Base-by-base conservation (phyloP, 2,797 vertebrate species). In the Sylvia borin region DNA sequence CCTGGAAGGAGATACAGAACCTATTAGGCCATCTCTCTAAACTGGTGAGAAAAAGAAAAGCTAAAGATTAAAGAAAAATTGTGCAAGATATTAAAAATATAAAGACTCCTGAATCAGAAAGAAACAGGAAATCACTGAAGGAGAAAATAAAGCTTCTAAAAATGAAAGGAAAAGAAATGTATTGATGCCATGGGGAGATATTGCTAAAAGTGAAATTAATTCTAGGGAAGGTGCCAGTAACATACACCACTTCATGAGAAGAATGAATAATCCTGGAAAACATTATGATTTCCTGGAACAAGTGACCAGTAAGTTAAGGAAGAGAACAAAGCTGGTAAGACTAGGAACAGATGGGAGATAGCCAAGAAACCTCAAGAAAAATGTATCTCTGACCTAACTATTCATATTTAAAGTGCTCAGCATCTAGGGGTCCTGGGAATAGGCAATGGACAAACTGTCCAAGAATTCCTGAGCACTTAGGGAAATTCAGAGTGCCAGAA, bases 131-230 rank as follows among this genome's bases (percentile, higher is more conserved):
- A 38, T 80, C 54, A 75, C 45, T 89, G 74, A 85, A 95, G 57
- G 77, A 95, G 77, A 95, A 96, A 95, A 92, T 38, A 87, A 47
- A 92, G 42, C 54, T 88, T 78, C 31, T 78, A 54, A 80, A 97
- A 94, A 58, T 58, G 34, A 72, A 74, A 68, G 45, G 6, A 18
- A 77, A 77, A 85, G 10, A 87, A 83, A 53, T 6, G 11, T 77
- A 66, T 85, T 72, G 70, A 50, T 43, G 40, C 54, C 54, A 48
- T 16, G 66, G 47, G 31, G 65, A 90, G 18, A 70, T 62, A 31
- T 53, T 80, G 68, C 50, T 75, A 51, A 90, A 95, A 82, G 31
- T 66, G 29, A 93, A 85, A 89, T 62, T 90, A 85, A 85, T 88
- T 97, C 19, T 87, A 40, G 62, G 45, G 67, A 61, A 85, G 48